Percentiles rank a stretch among this genome's conserved stretches.
phyloP scores from a whole-genome alignment of 2,113 vertebrate genomes.

The Anoura caudifer region DNA sequence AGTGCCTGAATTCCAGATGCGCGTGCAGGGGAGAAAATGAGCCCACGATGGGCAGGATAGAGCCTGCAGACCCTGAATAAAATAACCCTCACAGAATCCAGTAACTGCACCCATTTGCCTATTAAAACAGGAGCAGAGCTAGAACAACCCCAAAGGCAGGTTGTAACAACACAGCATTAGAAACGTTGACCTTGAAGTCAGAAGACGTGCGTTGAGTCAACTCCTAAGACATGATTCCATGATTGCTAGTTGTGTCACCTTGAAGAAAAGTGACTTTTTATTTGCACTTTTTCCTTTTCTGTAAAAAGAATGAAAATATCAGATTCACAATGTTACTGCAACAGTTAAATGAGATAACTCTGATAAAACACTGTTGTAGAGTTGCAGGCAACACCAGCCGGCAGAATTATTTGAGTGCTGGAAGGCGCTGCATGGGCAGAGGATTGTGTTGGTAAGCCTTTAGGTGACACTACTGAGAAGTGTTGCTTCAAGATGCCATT shows the following conservation, averaged over 20 bases:
- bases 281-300: not conserved
- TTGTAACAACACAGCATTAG: not conserved
- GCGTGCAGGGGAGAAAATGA: not conserved
- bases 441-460: not conserved
- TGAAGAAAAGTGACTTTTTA: not conserved
- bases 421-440: not conserved
- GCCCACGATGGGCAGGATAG: not conserved
- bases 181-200: constrained; percentile 6
- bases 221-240: not conserved
- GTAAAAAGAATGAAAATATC: not conserved
- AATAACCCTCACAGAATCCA: not conserved
- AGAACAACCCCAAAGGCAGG: not conserved
- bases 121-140: not conserved
- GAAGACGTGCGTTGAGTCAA: not conserved
- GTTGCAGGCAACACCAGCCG: not conserved
- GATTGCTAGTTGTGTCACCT: not conserved
- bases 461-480: not conserved
- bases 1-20: not conserved
- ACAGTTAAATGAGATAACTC: not conserved
- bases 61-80: not conserved
- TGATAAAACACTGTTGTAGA: not conserved
- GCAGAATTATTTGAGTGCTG: not conserved
- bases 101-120: not conserved
- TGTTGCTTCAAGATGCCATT: not conserved
- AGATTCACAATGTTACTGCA: not conserved